Conservation (phyloP, 2,888 invertebrate genomes). For the Oscheius sp. region DNA sequence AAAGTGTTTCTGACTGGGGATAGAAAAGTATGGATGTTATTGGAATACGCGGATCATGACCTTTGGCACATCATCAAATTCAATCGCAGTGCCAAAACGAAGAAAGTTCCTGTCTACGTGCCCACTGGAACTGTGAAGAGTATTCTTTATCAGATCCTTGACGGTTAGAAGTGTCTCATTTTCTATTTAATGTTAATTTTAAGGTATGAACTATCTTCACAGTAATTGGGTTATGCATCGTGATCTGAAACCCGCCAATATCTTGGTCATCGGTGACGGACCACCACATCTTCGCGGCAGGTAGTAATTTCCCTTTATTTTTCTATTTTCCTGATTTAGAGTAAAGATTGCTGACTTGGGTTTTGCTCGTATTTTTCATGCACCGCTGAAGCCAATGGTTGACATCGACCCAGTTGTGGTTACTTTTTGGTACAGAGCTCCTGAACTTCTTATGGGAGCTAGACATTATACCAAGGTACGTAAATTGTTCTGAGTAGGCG, state of each 20-base stretch:
- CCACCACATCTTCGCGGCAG: slow-evolving; percentile 86
- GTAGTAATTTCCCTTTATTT: slow-evolving; percentile 11
- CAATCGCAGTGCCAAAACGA: slow-evolving; percentile 81
- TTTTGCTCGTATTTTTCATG: slow-evolving; percentile 96
- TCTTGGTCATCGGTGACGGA: slow-evolving; percentile 98
- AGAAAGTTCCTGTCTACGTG: slow-evolving; percentile 86
- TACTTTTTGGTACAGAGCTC: slow-evolving; percentile 98
- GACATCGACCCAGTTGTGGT: slow-evolving; percentile 99
- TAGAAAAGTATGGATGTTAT: slow-evolving; percentile 47
- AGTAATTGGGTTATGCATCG: slow-evolving; percentile 98
- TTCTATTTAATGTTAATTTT: neutral
- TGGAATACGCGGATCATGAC: slow-evolving; percentile 93
- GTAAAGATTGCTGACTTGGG: slow-evolving; percentile 90
- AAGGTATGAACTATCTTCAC: slow-evolving; percentile 91
- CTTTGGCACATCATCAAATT: slow-evolving; percentile 99
- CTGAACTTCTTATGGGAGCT: slow-evolving; percentile 80
- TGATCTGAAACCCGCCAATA: slow-evolving; percentile 88
- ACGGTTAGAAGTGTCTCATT: slow-evolving; percentile 78
- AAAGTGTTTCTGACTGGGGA: slow-evolving; percentile 84
- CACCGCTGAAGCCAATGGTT: slow-evolving; percentile 94
- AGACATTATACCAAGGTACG: slow-evolving; percentile 73
- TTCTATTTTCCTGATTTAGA: slow-evolving; percentile 31
- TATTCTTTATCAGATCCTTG: slow-evolving; percentile 94
- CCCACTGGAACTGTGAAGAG: slow-evolving; percentile 88
- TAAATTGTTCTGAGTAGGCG: neutral